These are phyloP conservation scores for Erebia aethiops DNA, from an alignment of 2,888 invertebrate species.

Conservation along the genomic window DNA sequence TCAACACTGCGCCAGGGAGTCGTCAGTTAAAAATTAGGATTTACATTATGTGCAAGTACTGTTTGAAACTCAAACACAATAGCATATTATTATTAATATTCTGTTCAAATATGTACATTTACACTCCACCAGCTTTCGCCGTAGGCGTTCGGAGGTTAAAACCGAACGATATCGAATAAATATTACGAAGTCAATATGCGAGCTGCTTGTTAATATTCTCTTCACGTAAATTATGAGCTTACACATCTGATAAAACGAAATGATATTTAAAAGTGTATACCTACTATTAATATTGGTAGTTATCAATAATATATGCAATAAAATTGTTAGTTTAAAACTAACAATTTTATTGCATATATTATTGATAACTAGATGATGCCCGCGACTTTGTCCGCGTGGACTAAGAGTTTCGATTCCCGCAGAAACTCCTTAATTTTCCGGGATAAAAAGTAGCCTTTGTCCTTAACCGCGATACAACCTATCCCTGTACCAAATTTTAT, in stretches of 20 bases:
- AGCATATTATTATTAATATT: conserved; percentile 34
- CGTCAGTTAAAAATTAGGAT: too few species aligned
- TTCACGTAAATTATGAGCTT: conserved; percentile 16
- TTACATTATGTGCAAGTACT: not conserved
- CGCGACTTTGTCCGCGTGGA: too few species aligned
- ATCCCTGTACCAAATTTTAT: too few species aligned
- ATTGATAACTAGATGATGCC: too few species aligned
- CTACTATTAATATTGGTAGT: not conserved
- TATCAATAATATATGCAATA: too few species aligned
- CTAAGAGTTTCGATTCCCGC: too few species aligned
- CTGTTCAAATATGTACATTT: conserved; percentile 34
- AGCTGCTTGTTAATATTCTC: conserved; percentile 28
- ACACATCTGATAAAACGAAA: conserved; percentile 13
- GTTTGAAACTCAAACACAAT: conserved; percentile 32
- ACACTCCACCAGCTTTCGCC: conserved; percentile 25
- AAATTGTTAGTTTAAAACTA: too few species aligned
- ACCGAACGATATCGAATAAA: conserved; percentile 30
- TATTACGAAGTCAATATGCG: conserved; percentile 24
- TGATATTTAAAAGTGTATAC: not conserved
- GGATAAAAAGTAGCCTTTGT: too few species aligned
- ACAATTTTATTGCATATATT: too few species aligned
- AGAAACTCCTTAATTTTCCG: too few species aligned
- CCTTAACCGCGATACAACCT: too few species aligned
- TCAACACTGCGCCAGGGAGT: too few species aligned
- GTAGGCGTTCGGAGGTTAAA: conserved; percentile 25